phyloP scores from a whole-genome alignment of 2,888 invertebrate genomes.

The Theretra japonica region DNA sequence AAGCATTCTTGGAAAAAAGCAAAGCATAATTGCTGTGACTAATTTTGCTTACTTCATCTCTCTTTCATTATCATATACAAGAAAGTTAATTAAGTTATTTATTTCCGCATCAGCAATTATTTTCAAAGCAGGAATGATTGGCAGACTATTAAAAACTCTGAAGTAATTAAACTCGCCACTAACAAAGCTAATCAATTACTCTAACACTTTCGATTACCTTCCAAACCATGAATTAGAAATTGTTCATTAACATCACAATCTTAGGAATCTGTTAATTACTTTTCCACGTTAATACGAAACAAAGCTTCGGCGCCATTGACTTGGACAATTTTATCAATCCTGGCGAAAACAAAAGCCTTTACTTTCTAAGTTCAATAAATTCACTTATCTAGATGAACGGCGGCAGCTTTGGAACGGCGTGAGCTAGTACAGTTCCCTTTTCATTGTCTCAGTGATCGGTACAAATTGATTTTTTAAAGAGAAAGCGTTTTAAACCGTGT shows the following conservation, averaged over 20 bases:
- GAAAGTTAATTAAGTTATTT: not conserved
- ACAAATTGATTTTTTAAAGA: conserved; percentile 69
- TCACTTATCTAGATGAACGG: conserved; percentile 63
- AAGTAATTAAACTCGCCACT: conserved; percentile 32
- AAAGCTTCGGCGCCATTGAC: conserved; percentile 42
- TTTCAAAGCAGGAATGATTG: conserved; percentile 23
- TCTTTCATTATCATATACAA: not conserved
- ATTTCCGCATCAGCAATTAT: not conserved
- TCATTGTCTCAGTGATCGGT: conserved; percentile 61
- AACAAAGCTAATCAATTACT: conserved; percentile 16
- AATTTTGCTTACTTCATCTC: not conserved
- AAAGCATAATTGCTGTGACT: not conserved
- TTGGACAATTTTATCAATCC: conserved; percentile 54
- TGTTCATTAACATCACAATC: conserved; percentile 14
- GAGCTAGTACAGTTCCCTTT: conserved; percentile 53
- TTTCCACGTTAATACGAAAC: conserved; percentile 30
- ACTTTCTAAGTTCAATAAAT: conserved; percentile 68
- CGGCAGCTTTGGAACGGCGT: conserved; percentile 42
- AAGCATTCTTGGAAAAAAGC: not conserved
- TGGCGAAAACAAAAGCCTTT: conserved; percentile 61
- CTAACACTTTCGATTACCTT: conserved; percentile 13
- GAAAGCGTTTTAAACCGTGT: conserved; percentile 63
- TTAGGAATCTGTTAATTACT: conserved; percentile 30
- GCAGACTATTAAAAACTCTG: conserved; percentile 36
- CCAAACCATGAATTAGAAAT: not conserved